phyloP scores from a whole-genome alignment of 2,797 vertebrate species.

The Myotis planiceps region DNA sequence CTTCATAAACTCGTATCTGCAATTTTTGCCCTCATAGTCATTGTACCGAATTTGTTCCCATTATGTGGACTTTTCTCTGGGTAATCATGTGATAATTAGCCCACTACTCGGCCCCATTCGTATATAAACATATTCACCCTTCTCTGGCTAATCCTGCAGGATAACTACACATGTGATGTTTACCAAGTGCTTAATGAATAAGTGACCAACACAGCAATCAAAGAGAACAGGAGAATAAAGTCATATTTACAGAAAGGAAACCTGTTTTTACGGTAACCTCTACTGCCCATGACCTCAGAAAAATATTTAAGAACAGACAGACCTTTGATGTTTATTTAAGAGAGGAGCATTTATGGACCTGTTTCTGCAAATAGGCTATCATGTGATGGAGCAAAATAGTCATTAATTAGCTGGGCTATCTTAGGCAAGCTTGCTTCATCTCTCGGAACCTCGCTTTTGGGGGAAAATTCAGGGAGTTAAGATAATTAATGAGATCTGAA shows the following conservation, averaged over 20 bases:
- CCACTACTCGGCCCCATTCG: background rate
- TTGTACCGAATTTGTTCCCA: background rate
- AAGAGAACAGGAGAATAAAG: background rate
- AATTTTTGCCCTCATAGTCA: background rate
- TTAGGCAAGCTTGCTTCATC: background rate
- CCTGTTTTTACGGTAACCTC: background rate
- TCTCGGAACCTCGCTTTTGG: background rate
- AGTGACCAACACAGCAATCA: background rate
- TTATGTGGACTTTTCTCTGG: background rate
- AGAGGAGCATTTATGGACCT: background rate
- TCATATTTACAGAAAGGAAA: background rate
- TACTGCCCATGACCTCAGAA: background rate
- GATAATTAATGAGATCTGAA: background rate
- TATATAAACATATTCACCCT: background rate
- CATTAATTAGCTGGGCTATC: background rate
- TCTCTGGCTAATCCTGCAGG: background rate
- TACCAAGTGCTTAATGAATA: background rate
- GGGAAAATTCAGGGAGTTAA: background rate
- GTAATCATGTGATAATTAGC: constrained; percentile 22
- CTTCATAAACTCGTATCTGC: constrained; percentile 32
- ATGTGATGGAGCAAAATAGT: background rate
- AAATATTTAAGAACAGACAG: constrained; percentile 6
- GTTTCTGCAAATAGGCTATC: background rate
- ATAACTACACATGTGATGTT: background rate
- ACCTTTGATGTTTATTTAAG: constrained; percentile 13